phyloP scores from a whole-genome alignment of 2,797 vertebrate genomes.

The Pelochelys cantorii region DNA sequence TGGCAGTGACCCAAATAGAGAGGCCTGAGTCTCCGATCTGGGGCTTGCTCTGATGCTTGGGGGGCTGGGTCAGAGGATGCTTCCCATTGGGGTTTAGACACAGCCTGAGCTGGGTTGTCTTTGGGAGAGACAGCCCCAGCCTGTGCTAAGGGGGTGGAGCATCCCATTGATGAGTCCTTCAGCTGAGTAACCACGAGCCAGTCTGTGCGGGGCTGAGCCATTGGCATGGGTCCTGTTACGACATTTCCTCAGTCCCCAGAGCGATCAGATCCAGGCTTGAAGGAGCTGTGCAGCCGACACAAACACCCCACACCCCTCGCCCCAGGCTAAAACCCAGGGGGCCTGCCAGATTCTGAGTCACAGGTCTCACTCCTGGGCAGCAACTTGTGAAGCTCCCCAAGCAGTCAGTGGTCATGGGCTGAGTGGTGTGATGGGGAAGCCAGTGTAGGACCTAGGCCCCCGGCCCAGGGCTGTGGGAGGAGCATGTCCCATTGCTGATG shows the following conservation, averaged over 20 bases:
- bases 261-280: not conserved
- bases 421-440: not conserved
- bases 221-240: not conserved
- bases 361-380: not conserved
- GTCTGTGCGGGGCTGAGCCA: not conserved
- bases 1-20: not conserved
- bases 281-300: not conserved
- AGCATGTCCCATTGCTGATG: not conserved
- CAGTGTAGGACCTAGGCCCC: not conserved
- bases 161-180: not conserved
- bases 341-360: not conserved
- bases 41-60: too few relatives aligned
- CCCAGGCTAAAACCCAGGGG: not conserved
- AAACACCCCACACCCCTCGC: too few relatives aligned
- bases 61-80: too few relatives aligned
- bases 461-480: too few relatives aligned
- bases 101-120: too few relatives aligned
- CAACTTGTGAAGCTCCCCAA: too few relatives aligned
- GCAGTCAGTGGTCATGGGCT: too few relatives aligned
- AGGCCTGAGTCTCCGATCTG: too few relatives aligned
- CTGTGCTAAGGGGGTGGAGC: not conserved
- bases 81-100: too few relatives aligned
- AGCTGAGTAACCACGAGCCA: not conserved
- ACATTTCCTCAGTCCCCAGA: not conserved
- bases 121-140: too few relatives aligned